phyloP scores from a whole-genome alignment of 2,113 vertebrate genomes.

The Macaca fascicularis region T2T-MFA8v1.1 NC_088376.1:86775501-86776000 shows the following conservation, averaged over 20 bases:
- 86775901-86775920: too few relatives aligned
- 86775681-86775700: neutral
- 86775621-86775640: neutral
- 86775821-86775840: too few relatives aligned
- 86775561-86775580: neutral
- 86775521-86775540: neutral
- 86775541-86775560: neutral
- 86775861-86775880: too few relatives aligned
- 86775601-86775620: neutral
- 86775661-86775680: slow-evolving; percentile 6
- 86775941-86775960: too few relatives aligned
- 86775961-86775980: too few relatives aligned
- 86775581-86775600: neutral
- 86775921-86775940: too few relatives aligned
- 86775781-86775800: neutral
- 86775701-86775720: neutral
- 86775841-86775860: too few relatives aligned
- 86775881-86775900: too few relatives aligned
- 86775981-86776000: too few relatives aligned
- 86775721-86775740: neutral
- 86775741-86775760: neutral
- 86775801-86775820: neutral
- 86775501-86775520: neutral
- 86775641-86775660: slow-evolving; percentile 25
- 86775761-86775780: neutral